phyloP scores from a whole-genome alignment of 2,797 vertebrate species.

The Vireo griseus region DNA sequence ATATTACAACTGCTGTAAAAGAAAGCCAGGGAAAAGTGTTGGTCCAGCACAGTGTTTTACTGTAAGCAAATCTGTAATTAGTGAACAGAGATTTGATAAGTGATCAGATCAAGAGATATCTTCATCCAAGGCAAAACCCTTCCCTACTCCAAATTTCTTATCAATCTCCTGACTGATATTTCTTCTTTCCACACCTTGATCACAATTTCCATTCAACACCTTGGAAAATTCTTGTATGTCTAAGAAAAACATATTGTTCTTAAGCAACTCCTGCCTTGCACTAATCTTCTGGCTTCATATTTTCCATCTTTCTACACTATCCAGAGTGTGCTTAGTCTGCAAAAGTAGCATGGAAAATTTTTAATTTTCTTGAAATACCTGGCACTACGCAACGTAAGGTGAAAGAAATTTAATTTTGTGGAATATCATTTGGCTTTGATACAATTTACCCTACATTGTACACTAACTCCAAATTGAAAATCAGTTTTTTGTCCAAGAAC shows the following conservation, averaged over 20 bases:
- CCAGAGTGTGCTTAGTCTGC: background rate
- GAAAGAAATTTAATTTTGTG: conserved; percentile 5
- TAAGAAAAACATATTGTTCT: background rate
- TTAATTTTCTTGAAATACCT: conserved; percentile 13
- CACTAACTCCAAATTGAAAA: background rate
- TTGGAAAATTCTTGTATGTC: background rate
- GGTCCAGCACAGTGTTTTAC: background rate
- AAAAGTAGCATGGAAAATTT: background rate
- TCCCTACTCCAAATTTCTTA: background rate
- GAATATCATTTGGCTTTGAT: conserved; percentile 21
- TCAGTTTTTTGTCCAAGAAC: background rate
- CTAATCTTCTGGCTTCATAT: background rate
- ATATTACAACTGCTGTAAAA: background rate
- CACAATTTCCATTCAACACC: background rate
- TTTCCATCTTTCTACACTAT: background rate
- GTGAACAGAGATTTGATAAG: background rate
- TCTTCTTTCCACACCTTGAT: background rate
- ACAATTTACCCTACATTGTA: background rate
- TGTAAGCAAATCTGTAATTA: background rate
- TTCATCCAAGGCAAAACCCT: background rate
- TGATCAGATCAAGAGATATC: background rate
- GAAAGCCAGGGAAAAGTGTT: background rate
- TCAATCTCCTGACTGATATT: background rate
- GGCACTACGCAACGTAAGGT: background rate
- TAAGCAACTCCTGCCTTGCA: background rate